Conservation (phyloP, 1,140 invertebrate genomes). For the Neuroterus valhalla region DNA sequence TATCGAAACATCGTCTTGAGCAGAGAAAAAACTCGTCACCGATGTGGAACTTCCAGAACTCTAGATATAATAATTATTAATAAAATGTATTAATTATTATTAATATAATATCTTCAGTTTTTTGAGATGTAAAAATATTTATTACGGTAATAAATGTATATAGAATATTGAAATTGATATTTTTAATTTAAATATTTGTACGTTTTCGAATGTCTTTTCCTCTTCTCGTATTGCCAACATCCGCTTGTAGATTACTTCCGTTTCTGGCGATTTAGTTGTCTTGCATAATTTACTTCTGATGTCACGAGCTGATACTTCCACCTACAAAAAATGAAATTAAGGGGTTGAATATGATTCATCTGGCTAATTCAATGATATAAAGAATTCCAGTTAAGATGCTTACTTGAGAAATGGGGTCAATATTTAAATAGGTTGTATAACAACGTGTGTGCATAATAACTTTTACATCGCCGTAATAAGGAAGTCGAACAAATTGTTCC, state of each 20-base stretch:
- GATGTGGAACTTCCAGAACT: conserved; percentile 62
- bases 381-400: conserved; percentile 33
- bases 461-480: conserved; percentile 82
- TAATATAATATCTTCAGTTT: not conserved
- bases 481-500: conserved; percentile 82
- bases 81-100: not conserved
- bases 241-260: conserved; percentile 43
- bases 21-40: conserved; percentile 61
- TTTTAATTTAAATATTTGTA: conserved; percentile 42
- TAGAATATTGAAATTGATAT: not conserved
- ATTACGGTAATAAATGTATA: not conserved
- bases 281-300: conserved; percentile 75
- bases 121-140: not conserved
- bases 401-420: conserved; percentile 80
- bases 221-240: conserved; percentile 39
- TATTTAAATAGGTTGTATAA: conserved; percentile 76
- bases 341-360: not conserved
- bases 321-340: conserved; percentile 59
- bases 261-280: conserved; percentile 49
- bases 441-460: conserved; percentile 78
- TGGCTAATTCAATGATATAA: not conserved
- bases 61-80: conserved; percentile 41
- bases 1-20: conserved; percentile 53
- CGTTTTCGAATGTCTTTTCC: conserved; percentile 45
- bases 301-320: conserved; percentile 83